Percentiles rank a stretch among this genome's conserved stretches.
Evolutionary conservation across 1,140 invertebrate genomes (phyloP).

Genomic region (Brachionus rubens): DNA sequence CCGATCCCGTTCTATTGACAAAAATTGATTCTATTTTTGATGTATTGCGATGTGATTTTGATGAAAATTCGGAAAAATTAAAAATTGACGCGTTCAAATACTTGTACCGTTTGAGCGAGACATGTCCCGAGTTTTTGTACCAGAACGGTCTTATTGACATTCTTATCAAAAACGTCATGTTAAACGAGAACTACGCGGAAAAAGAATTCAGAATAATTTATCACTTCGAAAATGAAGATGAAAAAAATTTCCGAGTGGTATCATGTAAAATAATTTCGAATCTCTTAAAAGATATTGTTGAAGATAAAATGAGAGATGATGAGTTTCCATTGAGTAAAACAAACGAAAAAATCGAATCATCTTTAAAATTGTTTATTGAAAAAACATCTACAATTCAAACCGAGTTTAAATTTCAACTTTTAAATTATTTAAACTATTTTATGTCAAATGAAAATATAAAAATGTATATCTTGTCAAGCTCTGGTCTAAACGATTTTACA

Average conservation of each 20-base stretch:
- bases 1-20: constrained; percentile 19
- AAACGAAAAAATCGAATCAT: background rate
- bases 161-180: background rate
- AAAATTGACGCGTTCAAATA: constrained; percentile 33
- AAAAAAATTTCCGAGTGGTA: background rate
- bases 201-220: background rate
- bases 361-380: background rate
- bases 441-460: background rate
- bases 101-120: constrained; percentile 13
- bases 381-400: background rate
- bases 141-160: constrained; percentile 33
- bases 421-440: constrained; percentile 43
- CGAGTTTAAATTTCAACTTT: constrained; percentile 38
- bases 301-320: background rate
- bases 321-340: background rate
- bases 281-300: background rate
- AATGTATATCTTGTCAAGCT: background rate
- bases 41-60: background rate
- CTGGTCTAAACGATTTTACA: background rate
- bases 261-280: constrained; percentile 22
- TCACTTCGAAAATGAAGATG: background rate
- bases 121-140: constrained; percentile 23
- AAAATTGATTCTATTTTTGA: constrained; percentile 32
- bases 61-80: background rate
- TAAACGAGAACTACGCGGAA: background rate